Evolutionary conservation across 2,888 invertebrate genomes (phyloP).

Genomic region (Thera britannica): DNA sequence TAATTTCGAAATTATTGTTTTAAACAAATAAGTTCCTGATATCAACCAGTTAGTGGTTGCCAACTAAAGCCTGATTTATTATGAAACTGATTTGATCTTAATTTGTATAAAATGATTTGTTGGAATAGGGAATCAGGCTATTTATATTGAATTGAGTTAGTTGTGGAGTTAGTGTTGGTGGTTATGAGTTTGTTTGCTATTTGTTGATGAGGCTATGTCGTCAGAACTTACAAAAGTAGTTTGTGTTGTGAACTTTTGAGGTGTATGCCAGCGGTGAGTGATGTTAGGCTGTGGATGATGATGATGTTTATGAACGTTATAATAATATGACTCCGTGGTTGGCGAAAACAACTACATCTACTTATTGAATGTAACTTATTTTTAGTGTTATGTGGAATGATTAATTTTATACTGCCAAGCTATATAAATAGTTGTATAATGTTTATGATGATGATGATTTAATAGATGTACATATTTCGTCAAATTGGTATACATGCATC

Average conservation of each 20-base stretch:
- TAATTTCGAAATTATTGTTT: neutral
- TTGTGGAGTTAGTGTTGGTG: neutral
- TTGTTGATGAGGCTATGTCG: conserved; percentile 8
- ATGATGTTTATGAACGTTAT: too few relatives aligned
- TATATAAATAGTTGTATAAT: too few relatives aligned
- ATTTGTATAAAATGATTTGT: conserved; percentile 18
- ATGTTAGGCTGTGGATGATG: too few relatives aligned
- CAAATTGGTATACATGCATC: too few relatives aligned
- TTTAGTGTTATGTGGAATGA: neutral
- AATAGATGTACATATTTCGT: too few relatives aligned
- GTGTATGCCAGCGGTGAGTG: too few relatives aligned
- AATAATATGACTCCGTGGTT: too few relatives aligned
- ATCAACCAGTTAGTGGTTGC: neutral
- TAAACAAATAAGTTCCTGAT: conserved; percentile 32
- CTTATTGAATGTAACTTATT: neutral
- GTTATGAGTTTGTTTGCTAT: conserved; percentile 1
- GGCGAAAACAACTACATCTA: neutral
- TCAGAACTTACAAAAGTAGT: neutral
- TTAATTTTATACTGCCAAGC: neutral
- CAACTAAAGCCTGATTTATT: conserved; percentile 2
- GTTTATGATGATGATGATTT: too few relatives aligned
- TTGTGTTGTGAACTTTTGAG: neutral
- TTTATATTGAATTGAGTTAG: conserved; percentile 1
- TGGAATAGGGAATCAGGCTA: conserved; percentile 8
- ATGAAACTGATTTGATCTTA: conserved; percentile 7